phyloP scores from a whole-genome alignment of 1,140 invertebrate genomes.

The Rhyacophila brunnea region DNA sequence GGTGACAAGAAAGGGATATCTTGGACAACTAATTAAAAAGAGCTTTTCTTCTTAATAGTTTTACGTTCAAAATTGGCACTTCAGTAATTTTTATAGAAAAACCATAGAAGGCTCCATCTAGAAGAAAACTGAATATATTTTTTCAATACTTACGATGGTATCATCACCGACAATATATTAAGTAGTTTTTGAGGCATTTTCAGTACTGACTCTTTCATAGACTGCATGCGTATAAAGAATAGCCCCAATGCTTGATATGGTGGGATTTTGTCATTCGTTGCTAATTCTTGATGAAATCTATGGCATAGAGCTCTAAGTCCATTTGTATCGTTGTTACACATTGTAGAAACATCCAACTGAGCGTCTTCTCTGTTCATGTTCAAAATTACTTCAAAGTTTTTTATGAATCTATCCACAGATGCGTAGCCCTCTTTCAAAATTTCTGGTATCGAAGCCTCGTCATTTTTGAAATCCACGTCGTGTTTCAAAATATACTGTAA shows the following conservation, averaged over 20 bases:
- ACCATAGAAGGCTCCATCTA: not conserved
- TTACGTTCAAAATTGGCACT: too few species aligned
- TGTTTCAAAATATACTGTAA: conserved; percentile 60
- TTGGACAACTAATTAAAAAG: too few species aligned
- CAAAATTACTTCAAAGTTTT: conserved; percentile 65
- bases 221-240: conserved; percentile 64
- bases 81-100: too few species aligned
- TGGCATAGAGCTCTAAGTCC: conserved; percentile 59
- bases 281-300: conserved; percentile 61
- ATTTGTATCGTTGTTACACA: conserved; percentile 56
- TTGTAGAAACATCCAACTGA: conserved; percentile 57
- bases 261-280: conserved; percentile 61
- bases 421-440: conserved; percentile 61
- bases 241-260: conserved; percentile 64
- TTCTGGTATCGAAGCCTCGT: conserved; percentile 55
- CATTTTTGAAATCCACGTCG: conserved; percentile 58
- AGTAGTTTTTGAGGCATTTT: conserved; percentile 68
- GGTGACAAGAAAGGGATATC: too few species aligned
- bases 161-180: conserved; percentile 56
- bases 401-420: conserved; percentile 60
- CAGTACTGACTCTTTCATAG: conserved; percentile 68
- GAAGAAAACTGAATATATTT: not conserved
- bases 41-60: too few species aligned
- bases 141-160: conserved; percentile 51
- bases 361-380: conserved; percentile 71